Conservation (phyloP, 2,888 invertebrate species). For the Phoronis australis region DNA sequence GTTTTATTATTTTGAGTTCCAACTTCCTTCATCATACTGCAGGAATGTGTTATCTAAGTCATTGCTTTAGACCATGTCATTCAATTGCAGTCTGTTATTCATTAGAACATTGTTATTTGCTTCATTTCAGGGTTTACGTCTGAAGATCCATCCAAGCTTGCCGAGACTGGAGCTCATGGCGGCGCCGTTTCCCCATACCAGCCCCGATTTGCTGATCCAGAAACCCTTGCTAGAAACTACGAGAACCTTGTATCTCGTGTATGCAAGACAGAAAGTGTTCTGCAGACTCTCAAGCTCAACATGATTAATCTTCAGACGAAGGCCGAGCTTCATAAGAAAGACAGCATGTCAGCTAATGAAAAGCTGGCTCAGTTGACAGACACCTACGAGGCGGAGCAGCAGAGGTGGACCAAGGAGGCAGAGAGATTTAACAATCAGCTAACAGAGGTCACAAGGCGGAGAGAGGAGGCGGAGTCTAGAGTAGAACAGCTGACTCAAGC, state of each 20-base stretch:
- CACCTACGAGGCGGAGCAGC: conserved; percentile 32
- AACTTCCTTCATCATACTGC: too few species aligned
- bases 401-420: conserved; percentile 26
- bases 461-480: conserved; percentile 23
- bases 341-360: conserved; percentile 18
- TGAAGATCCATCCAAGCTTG: too few species aligned
- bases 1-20: too few species aligned
- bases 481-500: conserved; percentile 28
- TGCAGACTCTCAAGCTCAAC: conserved; percentile 37
- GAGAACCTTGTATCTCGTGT: conserved; percentile 31
- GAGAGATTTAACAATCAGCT: conserved; percentile 28
- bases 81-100: too few species aligned
- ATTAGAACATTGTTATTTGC: too few species aligned
- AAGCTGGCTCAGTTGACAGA: conserved; percentile 25
- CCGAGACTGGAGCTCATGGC: too few species aligned
- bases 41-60: too few species aligned
- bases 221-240: conserved; percentile 17
- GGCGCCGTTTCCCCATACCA: background rate
- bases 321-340: conserved; percentile 25
- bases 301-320: conserved; percentile 32
- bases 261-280: conserved; percentile 39
- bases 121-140: too few species aligned
- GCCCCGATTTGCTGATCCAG: background rate
- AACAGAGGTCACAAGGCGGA: conserved; percentile 22
- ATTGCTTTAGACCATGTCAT: too few species aligned